These are phyloP conservation scores for Centropus bengalensis DNA, from an alignment of 2,113 vertebrate species.

Conservation along the genomic window DNA sequence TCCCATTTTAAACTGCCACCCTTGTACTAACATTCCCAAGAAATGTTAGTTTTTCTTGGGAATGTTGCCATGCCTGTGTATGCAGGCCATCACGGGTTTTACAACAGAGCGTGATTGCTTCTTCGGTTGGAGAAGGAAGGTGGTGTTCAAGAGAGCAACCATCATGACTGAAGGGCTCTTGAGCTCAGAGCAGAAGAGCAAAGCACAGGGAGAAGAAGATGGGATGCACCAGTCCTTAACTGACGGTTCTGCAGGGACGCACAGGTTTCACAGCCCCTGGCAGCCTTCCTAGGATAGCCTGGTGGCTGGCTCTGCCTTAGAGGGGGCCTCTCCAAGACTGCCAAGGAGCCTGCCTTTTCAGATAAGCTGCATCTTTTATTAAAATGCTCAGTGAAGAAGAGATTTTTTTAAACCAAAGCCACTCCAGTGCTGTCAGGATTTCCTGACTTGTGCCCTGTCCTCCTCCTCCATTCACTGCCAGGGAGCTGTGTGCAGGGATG, in stretches of 20 bases:
- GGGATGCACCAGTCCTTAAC: neutral
- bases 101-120: accelerated
- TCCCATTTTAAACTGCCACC: neutral
- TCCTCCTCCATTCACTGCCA: neutral
- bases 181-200: accelerated
- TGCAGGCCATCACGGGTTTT: neutral
- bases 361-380: neutral
- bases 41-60: too few relatives aligned
- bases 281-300: neutral
- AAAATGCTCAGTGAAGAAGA: neutral
- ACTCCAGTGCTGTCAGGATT: neutral
- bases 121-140: neutral
- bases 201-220: neutral
- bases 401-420: neutral
- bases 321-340: neutral
- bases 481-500: neutral
- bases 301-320: neutral
- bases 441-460: accelerated
- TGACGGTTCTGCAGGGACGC: neutral
- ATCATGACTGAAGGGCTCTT: accelerated
- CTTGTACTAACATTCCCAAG: too few relatives aligned
- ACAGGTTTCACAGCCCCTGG: neutral
- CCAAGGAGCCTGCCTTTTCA: neutral
- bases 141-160: neutral
- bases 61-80: neutral